A percentile compares a stretch with the other conserved stretches of the same genome.
Evolutionary conservation across 1,140 invertebrate species (phyloP).

Genomic region (Caenorhabditis briggsae): DNA sequence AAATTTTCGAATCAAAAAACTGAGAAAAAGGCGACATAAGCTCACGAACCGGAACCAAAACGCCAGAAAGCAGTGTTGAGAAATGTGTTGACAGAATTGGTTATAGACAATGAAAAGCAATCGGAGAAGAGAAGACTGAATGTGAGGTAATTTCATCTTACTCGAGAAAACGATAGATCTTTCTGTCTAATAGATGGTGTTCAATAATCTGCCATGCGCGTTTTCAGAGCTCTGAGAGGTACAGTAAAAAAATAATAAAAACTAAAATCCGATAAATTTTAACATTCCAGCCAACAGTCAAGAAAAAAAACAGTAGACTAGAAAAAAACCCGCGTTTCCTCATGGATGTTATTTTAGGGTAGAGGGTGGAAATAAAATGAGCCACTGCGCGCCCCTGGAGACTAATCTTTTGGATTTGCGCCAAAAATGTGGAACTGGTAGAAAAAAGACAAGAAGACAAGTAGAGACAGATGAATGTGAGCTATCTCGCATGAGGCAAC

Average conservation of each 20-base stretch:
- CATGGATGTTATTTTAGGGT: conserved; percentile 54
- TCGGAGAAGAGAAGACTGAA: not conserved
- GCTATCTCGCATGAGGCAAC: conserved; percentile 16
- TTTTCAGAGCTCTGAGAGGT: not conserved
- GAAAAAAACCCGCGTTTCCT: not conserved
- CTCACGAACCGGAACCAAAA: conserved; percentile 22
- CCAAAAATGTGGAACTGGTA: conserved; percentile 46
- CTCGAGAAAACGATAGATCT: not conserved
- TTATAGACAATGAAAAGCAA: conserved; percentile 21
- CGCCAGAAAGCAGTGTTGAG: not conserved
- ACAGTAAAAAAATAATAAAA: too few species aligned
- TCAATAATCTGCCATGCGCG: not conserved
- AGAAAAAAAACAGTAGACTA: not conserved
- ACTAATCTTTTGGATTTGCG: conserved; percentile 54
- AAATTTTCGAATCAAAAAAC: conserved; percentile 39
- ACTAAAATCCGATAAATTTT: too few species aligned
- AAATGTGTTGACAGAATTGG: conserved; percentile 16
- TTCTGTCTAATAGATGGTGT: not conserved
- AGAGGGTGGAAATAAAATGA: conserved; percentile 33
- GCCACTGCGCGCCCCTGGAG: conserved; percentile 50
- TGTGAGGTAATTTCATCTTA: conserved; percentile 11
- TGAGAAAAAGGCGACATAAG: conserved; percentile 35
- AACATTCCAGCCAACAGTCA: not conserved
- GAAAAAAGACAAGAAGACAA: not conserved
- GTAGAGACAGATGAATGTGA: too few species aligned